Percentiles rank a stretch among this genome's conserved stretches.
phyloP scores from a whole-genome alignment of 1,140 invertebrate genomes.

The Zaprionus taronus region DNA sequence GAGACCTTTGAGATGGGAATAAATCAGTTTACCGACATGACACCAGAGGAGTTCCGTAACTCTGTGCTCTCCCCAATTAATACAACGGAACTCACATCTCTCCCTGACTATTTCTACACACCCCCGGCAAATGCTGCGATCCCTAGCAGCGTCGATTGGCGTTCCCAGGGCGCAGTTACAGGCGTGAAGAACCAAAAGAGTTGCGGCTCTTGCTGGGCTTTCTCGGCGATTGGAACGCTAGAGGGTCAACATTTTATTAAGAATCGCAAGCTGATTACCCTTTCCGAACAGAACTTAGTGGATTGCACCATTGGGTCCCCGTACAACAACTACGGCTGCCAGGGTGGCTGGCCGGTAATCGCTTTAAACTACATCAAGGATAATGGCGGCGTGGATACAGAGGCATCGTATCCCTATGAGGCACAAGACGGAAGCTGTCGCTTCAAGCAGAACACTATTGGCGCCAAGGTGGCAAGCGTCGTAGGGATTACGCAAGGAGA shows the following conservation, averaged over 20 bases:
- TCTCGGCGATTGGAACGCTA: slow-evolving; percentile 93
- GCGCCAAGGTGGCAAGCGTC: slow-evolving; percentile 39
- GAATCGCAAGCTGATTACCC: slow-evolving; percentile 88
- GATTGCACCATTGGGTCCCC: slow-evolving; percentile 89
- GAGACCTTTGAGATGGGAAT: slow-evolving; percentile 10
- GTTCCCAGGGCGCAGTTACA: slow-evolving; percentile 7
- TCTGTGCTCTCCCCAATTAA: not conserved
- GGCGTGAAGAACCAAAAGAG: slow-evolving; percentile 88
- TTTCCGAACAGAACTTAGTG: slow-evolving; percentile 96
- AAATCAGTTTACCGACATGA: slow-evolving; percentile 12
- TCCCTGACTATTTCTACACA: not conserved
- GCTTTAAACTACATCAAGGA: slow-evolving; percentile 92
- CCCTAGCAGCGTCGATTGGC: slow-evolving; percentile 16
- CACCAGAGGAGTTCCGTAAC: not conserved
- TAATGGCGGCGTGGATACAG: slow-evolving; percentile 88
- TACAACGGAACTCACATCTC: not conserved
- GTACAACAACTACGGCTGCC: slow-evolving; percentile 93
- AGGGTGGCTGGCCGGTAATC: slow-evolving; percentile 87
- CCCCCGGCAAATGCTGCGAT: not conserved
- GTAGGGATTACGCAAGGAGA: slow-evolving; percentile 87
- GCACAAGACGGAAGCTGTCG: slow-evolving; percentile 85
- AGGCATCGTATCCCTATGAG: slow-evolving; percentile 86
- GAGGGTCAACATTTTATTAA: slow-evolving; percentile 89
- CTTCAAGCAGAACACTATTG: not conserved
- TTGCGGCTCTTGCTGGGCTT: slow-evolving; percentile 97